A percentile compares a stretch with the other conserved stretches of the same genome.
These are phyloP conservation scores for Dolichotis patagonum DNA, from an alignment of 2,113 vertebrate species.

Conservation along the genomic window DNA sequence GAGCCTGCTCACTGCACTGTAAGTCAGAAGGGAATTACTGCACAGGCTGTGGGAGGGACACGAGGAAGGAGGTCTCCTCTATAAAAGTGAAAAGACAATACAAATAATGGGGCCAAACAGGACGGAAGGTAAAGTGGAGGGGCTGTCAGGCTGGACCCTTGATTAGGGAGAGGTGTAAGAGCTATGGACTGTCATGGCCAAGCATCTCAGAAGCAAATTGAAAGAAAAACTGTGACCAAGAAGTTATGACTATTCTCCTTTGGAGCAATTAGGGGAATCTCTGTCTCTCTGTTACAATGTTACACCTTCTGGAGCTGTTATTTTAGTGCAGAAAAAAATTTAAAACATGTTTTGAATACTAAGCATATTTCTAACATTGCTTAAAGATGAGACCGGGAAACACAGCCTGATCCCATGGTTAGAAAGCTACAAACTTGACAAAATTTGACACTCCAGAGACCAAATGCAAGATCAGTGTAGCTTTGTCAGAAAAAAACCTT, in stretches of 20 bases:
- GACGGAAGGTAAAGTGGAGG: not conserved
- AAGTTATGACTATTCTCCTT: not conserved
- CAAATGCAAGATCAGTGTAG: too few relatives aligned
- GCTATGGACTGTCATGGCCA: not conserved
- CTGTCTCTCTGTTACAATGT: not conserved
- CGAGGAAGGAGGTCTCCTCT: not conserved
- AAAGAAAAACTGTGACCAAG: not conserved
- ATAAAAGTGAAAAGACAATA: not conserved
- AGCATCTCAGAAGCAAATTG: not conserved
- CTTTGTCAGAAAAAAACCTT: too few relatives aligned
- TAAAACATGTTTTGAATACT: too few relatives aligned
- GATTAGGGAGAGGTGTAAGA: not conserved
- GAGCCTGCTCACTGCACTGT: not conserved
- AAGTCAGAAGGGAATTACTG: not conserved
- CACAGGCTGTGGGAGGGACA: not conserved
- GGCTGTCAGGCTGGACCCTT: not conserved
- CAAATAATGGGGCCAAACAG: too few relatives aligned
- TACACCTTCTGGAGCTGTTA: not conserved
- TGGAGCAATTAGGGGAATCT: not conserved
- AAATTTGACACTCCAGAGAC: too few relatives aligned
- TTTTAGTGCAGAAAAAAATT: too few relatives aligned
- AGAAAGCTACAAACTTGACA: too few relatives aligned
- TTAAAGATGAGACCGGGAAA: too few relatives aligned
- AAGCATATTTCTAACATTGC: too few relatives aligned
- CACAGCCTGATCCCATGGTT: too few relatives aligned